These are phyloP conservation scores for Phymorhynchus buccinoides DNA, from an alignment of 1,140 invertebrate genomes.

Conservation along the genomic window DNA sequence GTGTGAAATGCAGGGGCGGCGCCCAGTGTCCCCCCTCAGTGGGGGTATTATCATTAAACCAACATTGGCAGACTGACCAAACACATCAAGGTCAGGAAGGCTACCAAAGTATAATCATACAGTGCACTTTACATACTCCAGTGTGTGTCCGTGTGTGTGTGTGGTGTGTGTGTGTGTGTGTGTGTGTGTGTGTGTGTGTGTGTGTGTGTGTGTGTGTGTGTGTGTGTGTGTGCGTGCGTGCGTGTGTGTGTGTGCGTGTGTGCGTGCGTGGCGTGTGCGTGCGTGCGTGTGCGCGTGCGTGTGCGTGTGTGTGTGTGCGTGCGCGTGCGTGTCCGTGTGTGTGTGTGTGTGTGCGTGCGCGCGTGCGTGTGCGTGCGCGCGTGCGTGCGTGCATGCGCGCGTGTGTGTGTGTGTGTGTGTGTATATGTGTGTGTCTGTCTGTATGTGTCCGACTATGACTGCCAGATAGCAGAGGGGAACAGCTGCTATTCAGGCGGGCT, in stretches of 20 bases:
- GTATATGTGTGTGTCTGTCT: too few relatives aligned
- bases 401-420: too few relatives aligned
- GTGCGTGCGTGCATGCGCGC: background rate
- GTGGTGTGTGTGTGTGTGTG: background rate
- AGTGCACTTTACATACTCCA: background rate
- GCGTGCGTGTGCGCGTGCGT: background rate
- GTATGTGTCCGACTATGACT: too few relatives aligned
- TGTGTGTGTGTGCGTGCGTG: background rate
- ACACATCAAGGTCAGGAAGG: background rate
- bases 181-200: background rate
- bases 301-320: background rate
- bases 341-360: slow-evolving; percentile 5
- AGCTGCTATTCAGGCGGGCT: too few relatives aligned
- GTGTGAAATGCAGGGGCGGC: background rate
- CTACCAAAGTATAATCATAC: background rate
- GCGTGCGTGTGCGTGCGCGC: background rate
- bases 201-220: background rate
- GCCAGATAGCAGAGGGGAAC: too few relatives aligned
- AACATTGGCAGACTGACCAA: background rate
- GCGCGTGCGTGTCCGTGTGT: background rate
- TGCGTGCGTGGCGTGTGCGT: background rate
- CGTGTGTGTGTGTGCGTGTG: background rate
- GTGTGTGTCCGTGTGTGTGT: slow-evolving; percentile 18
- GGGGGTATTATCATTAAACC: background rate
- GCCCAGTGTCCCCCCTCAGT: background rate